Conservation (phyloP, 2,888 invertebrate species). For the Vesta saturnalis region DNA sequence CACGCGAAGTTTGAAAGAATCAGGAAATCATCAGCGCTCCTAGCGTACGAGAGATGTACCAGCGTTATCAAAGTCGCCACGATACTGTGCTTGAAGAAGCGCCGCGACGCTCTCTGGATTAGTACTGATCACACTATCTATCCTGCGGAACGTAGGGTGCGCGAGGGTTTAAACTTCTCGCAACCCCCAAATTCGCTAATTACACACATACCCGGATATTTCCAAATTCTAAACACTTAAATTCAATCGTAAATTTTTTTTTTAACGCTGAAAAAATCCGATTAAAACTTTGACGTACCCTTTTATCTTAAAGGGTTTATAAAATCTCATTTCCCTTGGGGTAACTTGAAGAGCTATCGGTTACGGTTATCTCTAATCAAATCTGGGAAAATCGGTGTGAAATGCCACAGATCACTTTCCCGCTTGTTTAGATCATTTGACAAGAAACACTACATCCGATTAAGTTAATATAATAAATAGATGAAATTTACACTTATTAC, state of each 20-base stretch:
- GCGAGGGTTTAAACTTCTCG: conserved; percentile 27
- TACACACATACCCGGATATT: conserved; percentile 50
- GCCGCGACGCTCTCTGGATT: conserved; percentile 45
- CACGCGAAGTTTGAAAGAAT: conserved; percentile 48
- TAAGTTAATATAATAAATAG: conserved; percentile 26
- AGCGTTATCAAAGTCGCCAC: conserved; percentile 55
- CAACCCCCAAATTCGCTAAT: conserved; percentile 51
- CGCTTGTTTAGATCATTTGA: conserved; percentile 21
- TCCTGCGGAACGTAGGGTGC: conserved; percentile 33
- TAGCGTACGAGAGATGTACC: conserved; percentile 53
- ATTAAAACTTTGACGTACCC: conserved; percentile 48
- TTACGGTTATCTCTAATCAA: conserved; percentile 48
- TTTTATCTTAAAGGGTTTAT: conserved; percentile 47
- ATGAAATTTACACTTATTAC: background rate
- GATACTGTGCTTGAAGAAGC: conserved; percentile 56
- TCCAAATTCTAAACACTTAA: conserved; percentile 50
- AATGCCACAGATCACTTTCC: conserved; percentile 37
- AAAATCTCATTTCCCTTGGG: conserved; percentile 48
- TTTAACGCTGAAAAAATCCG: conserved; percentile 27
- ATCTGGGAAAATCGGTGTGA: conserved; percentile 37
- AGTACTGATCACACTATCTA: conserved; percentile 33
- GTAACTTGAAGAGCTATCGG: conserved; percentile 40
- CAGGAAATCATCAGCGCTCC: conserved; percentile 50
- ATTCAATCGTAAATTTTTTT: conserved; percentile 37
- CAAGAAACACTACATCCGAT: conserved; percentile 29